phyloP scores from a whole-genome alignment of 2,888 invertebrate genomes.

The Dicyrtoma fusca region DNA sequence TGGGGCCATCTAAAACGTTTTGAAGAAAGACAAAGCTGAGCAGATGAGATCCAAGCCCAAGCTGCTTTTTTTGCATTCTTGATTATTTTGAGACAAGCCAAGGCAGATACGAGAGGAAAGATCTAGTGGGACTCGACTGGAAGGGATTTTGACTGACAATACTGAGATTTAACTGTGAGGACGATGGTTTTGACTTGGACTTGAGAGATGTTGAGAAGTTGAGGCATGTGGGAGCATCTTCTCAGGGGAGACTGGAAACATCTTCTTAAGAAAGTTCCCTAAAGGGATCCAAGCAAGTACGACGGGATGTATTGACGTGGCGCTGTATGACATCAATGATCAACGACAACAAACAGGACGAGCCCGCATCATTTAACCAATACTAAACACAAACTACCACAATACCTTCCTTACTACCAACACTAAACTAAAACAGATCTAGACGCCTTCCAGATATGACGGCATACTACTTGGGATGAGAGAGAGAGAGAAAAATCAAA shows the following conservation, averaged over 20 bases:
- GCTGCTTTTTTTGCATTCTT: too few species aligned
- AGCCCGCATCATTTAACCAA: slow-evolving; percentile 8
- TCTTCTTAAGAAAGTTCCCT: slow-evolving; percentile 5
- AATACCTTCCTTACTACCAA: too few species aligned
- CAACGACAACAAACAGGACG: slow-evolving; percentile 8
- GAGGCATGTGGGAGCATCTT: neutral
- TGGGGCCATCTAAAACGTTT: too few species aligned
- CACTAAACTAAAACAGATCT: too few species aligned
- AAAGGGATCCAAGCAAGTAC: slow-evolving; percentile 17
- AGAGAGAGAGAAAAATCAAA: too few species aligned
- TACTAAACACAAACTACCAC: neutral
- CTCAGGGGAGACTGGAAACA: neutral
- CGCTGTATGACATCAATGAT: slow-evolving; percentile 8
- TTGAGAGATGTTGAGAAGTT: neutral
- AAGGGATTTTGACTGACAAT: too few species aligned
- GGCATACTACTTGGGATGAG: too few species aligned
- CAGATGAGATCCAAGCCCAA: too few species aligned
- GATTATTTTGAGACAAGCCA: too few species aligned
- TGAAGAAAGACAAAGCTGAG: too few species aligned
- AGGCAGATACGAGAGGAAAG: neutral
- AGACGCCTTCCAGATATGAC: too few species aligned
- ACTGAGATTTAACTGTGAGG: neutral
- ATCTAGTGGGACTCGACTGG: neutral
- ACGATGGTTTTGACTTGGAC: too few species aligned
- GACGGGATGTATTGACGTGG: slow-evolving; percentile 21